Percentiles rank a stretch among this genome's conserved stretches.
phyloP scores from a whole-genome alignment of 2,113 vertebrate genomes.

The Leptodactylus fuscus region DNA sequence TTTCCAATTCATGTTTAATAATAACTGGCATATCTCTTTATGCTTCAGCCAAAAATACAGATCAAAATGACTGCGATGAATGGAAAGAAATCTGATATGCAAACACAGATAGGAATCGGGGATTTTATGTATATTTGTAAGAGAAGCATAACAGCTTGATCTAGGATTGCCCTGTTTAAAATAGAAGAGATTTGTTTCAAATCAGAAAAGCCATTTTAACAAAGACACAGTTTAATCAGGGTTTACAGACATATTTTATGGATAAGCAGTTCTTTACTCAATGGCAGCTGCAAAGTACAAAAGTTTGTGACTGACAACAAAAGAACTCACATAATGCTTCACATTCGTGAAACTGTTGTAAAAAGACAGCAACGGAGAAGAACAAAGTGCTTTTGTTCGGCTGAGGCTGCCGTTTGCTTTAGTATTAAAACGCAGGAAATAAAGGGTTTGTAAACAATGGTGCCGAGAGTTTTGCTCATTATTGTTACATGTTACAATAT shows the following conservation, averaged over 20 bases:
- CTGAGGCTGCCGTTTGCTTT: conserved; percentile 1
- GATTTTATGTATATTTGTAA: conserved; percentile 37
- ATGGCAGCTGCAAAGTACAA: neutral
- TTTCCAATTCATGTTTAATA: neutral
- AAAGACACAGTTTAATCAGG: conserved; percentile 47
- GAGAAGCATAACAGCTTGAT: conserved; percentile 54
- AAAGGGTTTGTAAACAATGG: neutral
- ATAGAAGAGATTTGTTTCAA: conserved; percentile 53
- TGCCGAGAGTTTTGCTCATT: neutral
- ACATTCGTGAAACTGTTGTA: conserved; percentile 9
- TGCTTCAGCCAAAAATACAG: neutral
- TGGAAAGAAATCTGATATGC: conserved; percentile 32
- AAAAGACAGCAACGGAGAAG: neutral
- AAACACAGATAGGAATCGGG: conserved; percentile 43
- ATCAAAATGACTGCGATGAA: neutral
- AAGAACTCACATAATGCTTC: conserved; percentile 17
- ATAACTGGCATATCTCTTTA: neutral
- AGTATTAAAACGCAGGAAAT: neutral
- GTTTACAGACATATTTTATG: conserved; percentile 47
- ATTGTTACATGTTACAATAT: neutral
- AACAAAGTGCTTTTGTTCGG: conserved; percentile 29
- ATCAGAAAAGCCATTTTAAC: conserved; percentile 55
- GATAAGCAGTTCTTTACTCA: conserved; percentile 33
- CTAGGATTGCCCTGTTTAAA: conserved; percentile 54
- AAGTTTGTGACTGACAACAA: conserved; percentile 40